Conservation (phyloP, 1,140 invertebrate genomes). For the Psilanteris sp. region DNA sequence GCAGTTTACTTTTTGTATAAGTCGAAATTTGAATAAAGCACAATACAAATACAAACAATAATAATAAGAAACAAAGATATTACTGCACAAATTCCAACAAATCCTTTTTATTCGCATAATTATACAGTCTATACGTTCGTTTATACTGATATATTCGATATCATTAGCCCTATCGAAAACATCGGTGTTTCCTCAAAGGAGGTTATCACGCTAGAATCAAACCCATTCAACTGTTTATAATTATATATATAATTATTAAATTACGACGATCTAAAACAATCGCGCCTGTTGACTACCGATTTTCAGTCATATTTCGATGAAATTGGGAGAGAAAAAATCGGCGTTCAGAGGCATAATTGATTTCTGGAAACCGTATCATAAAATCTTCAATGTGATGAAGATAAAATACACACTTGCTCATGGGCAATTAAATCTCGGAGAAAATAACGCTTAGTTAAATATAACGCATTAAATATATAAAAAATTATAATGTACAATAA, state of each 20-base stretch:
- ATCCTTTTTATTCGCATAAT: constrained; percentile 64
- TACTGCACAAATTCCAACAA: constrained; percentile 48
- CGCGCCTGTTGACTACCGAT: constrained; percentile 23
- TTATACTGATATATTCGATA: constrained; percentile 70
- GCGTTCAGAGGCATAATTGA: constrained; percentile 7
- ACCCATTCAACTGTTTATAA: constrained; percentile 62
- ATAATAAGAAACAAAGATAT: too few relatives aligned
- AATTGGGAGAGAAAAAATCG: not conserved
- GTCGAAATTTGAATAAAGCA: too few relatives aligned
- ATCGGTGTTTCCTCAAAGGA: constrained; percentile 37
- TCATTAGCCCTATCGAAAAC: constrained; percentile 69
- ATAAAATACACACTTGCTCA: constrained; percentile 44
- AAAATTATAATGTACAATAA: constrained; percentile 60
- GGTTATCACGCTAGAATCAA: constrained; percentile 43
- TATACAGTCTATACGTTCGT: constrained; percentile 69
- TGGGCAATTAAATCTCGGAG: constrained; percentile 35
- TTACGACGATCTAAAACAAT: constrained; percentile 62
- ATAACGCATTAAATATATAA: constrained; percentile 52
- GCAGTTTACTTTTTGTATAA: too few relatives aligned
- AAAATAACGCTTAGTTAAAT: constrained; percentile 57
- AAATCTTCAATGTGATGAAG: constrained; percentile 48
- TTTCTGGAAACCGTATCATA: constrained; percentile 19
- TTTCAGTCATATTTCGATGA: constrained; percentile 4
- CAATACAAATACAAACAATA: too few relatives aligned
- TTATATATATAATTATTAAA: constrained; percentile 67